phyloP scores from a whole-genome alignment of 1,140 invertebrate genomes.

The Telenomus remus region DNA sequence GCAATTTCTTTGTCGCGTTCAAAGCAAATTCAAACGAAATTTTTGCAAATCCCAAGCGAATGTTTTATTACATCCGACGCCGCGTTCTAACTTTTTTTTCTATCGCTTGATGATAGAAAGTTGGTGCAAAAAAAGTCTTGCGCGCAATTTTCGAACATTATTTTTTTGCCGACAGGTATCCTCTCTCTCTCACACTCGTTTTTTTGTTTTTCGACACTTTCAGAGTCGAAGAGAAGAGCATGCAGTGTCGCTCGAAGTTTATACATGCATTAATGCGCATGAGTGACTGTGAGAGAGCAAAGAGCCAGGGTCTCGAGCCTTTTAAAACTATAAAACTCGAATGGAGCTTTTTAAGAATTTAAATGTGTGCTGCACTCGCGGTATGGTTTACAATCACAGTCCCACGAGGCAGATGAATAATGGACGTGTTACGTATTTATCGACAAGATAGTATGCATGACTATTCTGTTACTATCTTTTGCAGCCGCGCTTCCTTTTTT shows the following conservation, averaged over 20 bases:
- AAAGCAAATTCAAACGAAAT: constrained; percentile 1
- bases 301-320: constrained; percentile 33
- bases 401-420: constrained; percentile 57
- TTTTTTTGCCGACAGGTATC: no score
- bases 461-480: constrained; percentile 24
- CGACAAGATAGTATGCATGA: constrained; percentile 46
- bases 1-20: neutral
- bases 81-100: no score
- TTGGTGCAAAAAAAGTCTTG: no score
- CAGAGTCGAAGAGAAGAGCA: constrained; percentile 24
- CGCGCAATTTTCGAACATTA: no score
- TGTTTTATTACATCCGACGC: no score
- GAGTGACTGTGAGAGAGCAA: constrained; percentile 31
- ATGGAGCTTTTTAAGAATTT: constrained; percentile 59
- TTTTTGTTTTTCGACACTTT: constrained; percentile 20
- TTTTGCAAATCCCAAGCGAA: no score
- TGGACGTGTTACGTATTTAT: constrained; percentile 60
- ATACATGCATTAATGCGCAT: constrained; percentile 44
- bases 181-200: no score
- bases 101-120: no score
- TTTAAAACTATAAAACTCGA: constrained; percentile 59
- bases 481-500: no score
- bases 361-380: constrained; percentile 48
- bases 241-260: constrained; percentile 32
- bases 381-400: constrained; percentile 50